Evolutionary conservation across 2,113 vertebrate genomes (phyloP), one percentile per base, ranked within the genome.

Genomic region (Fulica atra): DNA sequence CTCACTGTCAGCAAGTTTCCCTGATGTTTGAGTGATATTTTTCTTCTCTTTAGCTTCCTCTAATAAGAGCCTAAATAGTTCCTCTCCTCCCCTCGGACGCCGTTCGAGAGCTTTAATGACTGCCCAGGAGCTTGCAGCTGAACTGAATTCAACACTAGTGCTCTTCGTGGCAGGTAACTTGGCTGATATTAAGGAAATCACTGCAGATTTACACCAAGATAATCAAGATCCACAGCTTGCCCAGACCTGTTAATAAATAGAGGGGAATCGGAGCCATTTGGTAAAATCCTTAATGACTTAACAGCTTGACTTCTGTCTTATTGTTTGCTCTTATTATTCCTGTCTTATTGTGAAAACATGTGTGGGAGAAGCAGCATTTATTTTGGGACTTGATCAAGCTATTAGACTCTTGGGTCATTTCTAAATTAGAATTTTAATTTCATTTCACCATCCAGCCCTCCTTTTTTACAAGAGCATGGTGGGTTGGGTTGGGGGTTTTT

Each of bases 1-100:
- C 96, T 81, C 90, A 48, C 83, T 95, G 95, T 97, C 96, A 96
- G 93, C 92, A 94, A 92, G 95, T 96, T 94, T 95, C 93, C 92
- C 96, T 94, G 93, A 92, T 94, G 92, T 50, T 26, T 53, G 53
- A 88, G 92, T 0, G 8, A 72, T 88, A 86, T 76, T 96, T 94
- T 91, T 76, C 88, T 86, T 57, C 80, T 72, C 66, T 85, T 61
- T 44, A 51, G 86, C 84, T 96, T 96, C 92, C 93, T 93, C 77
- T 81, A 84, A 71, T 59, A 69, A 48, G 88, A 84, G 29, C 88
- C 61, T 38, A 15, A 94, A 69, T 69, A 69, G 89, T 51, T 91
- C 44, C 88, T 91, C 83, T 81, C 81, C 69, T 96, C 40, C 70
- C 88, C 50, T 76, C 51, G 59, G 86, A 57, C 3, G 33, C 83